These are phyloP conservation scores for Lagodon rhomboides DNA, from an alignment of 2,797 vertebrate genomes.

Conservation along the genomic window DNA sequence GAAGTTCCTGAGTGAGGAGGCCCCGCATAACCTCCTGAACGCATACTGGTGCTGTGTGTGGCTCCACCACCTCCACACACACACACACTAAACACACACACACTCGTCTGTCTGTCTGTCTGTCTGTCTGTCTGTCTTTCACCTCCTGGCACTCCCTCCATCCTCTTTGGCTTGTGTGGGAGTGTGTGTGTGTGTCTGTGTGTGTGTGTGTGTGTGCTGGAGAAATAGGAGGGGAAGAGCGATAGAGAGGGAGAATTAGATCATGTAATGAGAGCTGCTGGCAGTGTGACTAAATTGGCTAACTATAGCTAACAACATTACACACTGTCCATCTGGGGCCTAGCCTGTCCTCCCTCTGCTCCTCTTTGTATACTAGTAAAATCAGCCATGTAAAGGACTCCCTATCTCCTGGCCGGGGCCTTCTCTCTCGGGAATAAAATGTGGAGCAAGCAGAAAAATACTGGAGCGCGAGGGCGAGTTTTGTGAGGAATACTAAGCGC, in stretches of 20 bases:
- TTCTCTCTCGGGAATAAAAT: conserved; percentile 52
- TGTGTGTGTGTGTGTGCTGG: conserved; percentile 60
- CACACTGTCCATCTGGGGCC: conserved; percentile 86
- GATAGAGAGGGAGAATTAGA: conserved; percentile 81
- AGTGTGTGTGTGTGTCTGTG: conserved; percentile 45
- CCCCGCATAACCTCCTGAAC: conserved; percentile 59
- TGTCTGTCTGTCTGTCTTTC: conserved; percentile 70
- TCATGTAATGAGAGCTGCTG: conserved; percentile 87
- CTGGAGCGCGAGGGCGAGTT: conserved; percentile 26
- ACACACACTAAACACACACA: conserved; percentile 32
- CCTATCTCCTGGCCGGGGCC: conserved; percentile 31
- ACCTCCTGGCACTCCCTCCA: conserved; percentile 68
- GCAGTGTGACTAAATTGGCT: conserved; percentile 83
- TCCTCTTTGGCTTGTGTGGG: conserved; percentile 75
- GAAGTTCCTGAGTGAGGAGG: conserved; percentile 77
- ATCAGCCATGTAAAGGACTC: conserved; percentile 72
- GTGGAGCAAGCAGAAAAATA: conserved; percentile 44
- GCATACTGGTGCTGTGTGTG: conserved; percentile 38
- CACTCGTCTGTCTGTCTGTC: conserved; percentile 34
- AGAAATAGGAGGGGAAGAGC: conserved; percentile 70
- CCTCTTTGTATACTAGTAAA: conserved; percentile 73
- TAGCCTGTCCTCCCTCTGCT: conserved; percentile 78
- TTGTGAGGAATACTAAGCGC: conserved; percentile 32
- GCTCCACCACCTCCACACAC: conserved; percentile 53
- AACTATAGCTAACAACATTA: conserved; percentile 88